Percentiles rank a stretch among this genome's conserved stretches.
Evolutionary conservation across 2,888 invertebrate species (phyloP).

Genomic region (Ligdia adustata): DNA sequence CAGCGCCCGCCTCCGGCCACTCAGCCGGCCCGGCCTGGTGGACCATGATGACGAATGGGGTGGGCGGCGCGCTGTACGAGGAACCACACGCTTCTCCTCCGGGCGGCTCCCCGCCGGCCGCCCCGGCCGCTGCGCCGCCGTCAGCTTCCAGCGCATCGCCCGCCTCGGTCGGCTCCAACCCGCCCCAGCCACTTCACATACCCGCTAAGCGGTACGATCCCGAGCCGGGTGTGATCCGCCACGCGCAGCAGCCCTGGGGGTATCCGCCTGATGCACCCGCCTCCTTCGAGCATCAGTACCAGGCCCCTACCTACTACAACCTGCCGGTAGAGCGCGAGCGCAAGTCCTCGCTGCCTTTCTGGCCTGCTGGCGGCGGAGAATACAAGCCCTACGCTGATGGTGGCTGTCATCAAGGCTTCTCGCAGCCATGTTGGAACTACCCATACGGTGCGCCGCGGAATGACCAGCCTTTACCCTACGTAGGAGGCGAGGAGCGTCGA

Average conservation of each 20-base stretch:
- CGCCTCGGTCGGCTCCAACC: constrained; percentile 86
- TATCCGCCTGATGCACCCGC: constrained; percentile 88
- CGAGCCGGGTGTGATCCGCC: constrained; percentile 89
- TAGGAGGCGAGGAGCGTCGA: constrained; percentile 88
- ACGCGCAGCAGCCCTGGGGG: constrained; percentile 90
- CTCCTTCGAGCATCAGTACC: constrained; percentile 88
- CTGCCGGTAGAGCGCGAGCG: constrained; percentile 86
- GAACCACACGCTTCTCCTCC: constrained; percentile 86
- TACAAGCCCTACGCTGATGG: constrained; percentile 85
- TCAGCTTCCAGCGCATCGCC: constrained; percentile 83
- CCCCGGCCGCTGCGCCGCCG: constrained; percentile 87
- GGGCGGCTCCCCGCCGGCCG: constrained; percentile 86
- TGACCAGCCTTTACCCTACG: constrained; percentile 88
- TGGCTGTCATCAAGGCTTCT: constrained; percentile 88
- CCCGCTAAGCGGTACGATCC: constrained; percentile 92
- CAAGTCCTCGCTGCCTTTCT: constrained; percentile 87
- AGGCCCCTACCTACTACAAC: constrained; percentile 89
- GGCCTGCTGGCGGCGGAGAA: constrained; percentile 86
- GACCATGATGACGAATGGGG: constrained; percentile 90
- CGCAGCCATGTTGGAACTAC: constrained; percentile 91
- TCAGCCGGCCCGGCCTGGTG: constrained; percentile 93
- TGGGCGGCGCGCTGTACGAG: constrained; percentile 91
- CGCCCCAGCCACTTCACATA: constrained; percentile 92
- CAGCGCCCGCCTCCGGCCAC: constrained; percentile 93
- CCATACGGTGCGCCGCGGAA: constrained; percentile 85